Evolutionary conservation across 2,888 invertebrate species (phyloP), one percentile per base, ranked within the genome.

Genomic region (Nymphalis polychloros): DNA sequence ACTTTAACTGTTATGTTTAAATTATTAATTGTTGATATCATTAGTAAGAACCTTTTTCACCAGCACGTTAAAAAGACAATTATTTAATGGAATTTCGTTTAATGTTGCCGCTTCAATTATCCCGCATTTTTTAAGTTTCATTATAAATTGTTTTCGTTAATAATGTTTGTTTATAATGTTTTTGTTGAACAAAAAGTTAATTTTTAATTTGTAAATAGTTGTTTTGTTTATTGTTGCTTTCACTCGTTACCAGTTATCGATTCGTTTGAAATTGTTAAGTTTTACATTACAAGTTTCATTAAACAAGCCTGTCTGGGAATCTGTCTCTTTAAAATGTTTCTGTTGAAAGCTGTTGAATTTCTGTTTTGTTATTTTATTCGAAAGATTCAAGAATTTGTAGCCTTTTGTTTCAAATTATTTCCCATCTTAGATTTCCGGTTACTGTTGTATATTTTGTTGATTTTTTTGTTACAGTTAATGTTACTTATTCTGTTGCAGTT

Each of bases 341-440:
- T 46, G 31, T 66, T 66, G n/a, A 70, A 50, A 55, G 57, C 46
- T 53, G 73, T 77, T 76, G 72, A 77, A 64, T 75, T 75, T 75
- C 69, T 69, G 73, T 77, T 77, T 76, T 74, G 73, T 77, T 75
- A 63, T 55, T 74, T n/a, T 48, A 63, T 70, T 52, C 67, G 59
- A 68, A 70, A 50, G 13, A 50, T 57, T 63, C 35, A 59, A 62
- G 23, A 57, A 61, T 50, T 55, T 47, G 59, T 61, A 57, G 55
- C 50, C 41, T 59, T 68, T 59, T 19, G 27, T 59, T 19, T 61
- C 50, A 49, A 69, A 48, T 55, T 59, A 2, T 59, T 64, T 67
- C 19, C 55, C 50, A 50, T n/a, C 52, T 70, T 60, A 61, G 49
- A 50, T 66, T 72, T 64, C 17, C 52, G 52, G 63, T 71, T 71